phyloP scores from a whole-genome alignment of 2,113 vertebrate genomes.

The Calidris pugnax region DNA sequence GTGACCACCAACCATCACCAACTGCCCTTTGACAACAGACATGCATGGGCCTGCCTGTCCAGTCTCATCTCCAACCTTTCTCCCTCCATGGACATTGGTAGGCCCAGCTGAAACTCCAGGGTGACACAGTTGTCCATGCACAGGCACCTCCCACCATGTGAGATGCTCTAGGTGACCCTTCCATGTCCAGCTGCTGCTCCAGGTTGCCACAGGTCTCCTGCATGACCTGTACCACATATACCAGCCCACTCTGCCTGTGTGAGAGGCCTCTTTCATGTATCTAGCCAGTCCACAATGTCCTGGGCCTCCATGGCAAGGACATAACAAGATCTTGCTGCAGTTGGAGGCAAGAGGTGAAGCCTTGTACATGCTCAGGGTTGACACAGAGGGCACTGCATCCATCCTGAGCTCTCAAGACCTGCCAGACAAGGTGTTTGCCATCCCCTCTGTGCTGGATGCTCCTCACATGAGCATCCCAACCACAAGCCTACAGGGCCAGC shows the following conservation, averaged over 20 bases:
- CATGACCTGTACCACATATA: not conserved
- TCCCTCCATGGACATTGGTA: not conserved
- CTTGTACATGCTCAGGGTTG: not conserved
- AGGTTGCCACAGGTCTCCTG: not conserved
- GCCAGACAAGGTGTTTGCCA: not conserved
- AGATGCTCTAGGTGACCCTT: not conserved
- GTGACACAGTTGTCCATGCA: not conserved
- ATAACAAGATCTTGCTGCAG: not conserved
- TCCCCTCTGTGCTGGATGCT: not conserved
- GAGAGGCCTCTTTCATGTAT: not conserved
- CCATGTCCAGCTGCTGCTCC: not conserved
- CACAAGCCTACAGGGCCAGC: rapidly evolving
- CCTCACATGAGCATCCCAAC: not conserved
- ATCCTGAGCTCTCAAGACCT: not conserved
- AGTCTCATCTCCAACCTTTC: not conserved
- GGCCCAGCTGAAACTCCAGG: not conserved
- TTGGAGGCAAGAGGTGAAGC: not conserved
- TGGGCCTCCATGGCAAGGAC: not conserved
- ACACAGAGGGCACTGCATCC: not conserved
- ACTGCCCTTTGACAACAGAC: not conserved
- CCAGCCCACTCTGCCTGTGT: not conserved
- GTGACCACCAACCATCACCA: not conserved
- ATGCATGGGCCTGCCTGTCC: not conserved
- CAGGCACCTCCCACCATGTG: not conserved
- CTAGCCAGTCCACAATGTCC: not conserved